Evolutionary conservation across 2,113 vertebrate species (phyloP).

Genomic region (Tor tambroides): DNA sequence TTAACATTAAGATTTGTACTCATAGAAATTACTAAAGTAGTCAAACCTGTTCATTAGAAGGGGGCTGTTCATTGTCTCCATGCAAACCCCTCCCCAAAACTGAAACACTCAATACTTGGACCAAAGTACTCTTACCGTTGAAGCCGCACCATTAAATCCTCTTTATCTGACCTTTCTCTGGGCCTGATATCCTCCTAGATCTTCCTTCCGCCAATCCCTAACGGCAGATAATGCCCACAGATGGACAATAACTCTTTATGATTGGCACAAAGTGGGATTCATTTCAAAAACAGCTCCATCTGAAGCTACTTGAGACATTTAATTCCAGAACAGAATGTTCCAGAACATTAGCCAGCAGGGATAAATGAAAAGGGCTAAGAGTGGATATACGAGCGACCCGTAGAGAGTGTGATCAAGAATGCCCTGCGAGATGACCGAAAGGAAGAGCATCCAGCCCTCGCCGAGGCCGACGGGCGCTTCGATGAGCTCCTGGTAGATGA

Average conservation of each 20-base stretch:
- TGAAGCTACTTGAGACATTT: conserved; percentile 35
- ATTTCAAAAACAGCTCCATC: neutral
- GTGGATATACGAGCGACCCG: conserved; percentile 84
- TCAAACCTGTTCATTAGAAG: too few relatives aligned
- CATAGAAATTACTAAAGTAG: too few relatives aligned
- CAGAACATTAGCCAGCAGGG: conserved; percentile 94
- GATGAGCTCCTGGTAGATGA: conserved; percentile 85
- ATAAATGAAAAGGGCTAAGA: conserved; percentile 82
- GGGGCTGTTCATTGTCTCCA: too few relatives aligned
- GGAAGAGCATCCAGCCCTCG: conserved; percentile 87
- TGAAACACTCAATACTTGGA: neutral
- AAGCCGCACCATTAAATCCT: neutral
- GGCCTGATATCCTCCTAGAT: neutral
- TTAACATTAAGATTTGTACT: too few relatives aligned
- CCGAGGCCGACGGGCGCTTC: conserved; percentile 78
- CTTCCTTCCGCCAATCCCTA: neutral
- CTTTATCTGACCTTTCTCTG: neutral
- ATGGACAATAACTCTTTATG: neutral
- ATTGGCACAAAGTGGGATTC: neutral
- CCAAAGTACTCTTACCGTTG: neutral
- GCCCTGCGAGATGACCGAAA: conserved; percentile 85
- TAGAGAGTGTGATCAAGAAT: conserved; percentile 88
- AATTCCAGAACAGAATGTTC: conserved; percentile 96
- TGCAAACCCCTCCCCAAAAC: conserved; percentile 5
- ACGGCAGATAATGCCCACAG: neutral